Evolutionary conservation across 2,113 vertebrate species (phyloP), one percentile per base, ranked within the genome.

Genomic region (Camelus bactrianus): DNA sequence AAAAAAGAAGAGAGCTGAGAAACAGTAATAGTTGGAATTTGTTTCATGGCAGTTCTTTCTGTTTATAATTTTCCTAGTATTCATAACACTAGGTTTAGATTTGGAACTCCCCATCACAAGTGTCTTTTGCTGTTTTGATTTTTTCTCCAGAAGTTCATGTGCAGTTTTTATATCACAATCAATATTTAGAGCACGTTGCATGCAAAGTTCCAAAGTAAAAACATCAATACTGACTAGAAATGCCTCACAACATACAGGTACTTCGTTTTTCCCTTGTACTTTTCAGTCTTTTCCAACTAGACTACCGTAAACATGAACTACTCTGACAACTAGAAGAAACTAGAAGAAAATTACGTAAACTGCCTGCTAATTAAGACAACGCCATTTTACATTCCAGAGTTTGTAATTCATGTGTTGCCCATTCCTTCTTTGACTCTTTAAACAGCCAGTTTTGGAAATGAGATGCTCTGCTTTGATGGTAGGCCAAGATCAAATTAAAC

Each of bases 401-500:
- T 93, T 89, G 86, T 50, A 75, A 67, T 14, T 64, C 4, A 15
- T 17, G n/a, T 0, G 2, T 46, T 56, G 26, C 20, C 85, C 42
- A 22, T 26, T 50, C 28, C 54, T 58, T 73, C 72, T 60, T 92
- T 91, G 15, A 56, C 42, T 65, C 76, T 93, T 89, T 67, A 73
- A 75, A 65, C 73, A 87, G 77, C 35, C 76, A 69, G 88, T 73
- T 97, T 79, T 46, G 46, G 26, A 97, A 95, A 95, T 42, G 19
- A 91, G 84, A 91, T 3, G 19, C 48, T 94, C 69, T 79, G 20
- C 72, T 85, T 93, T 82, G 90, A 82, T 86, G 91, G 76, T 28
- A 85, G 94, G 32, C 72, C 79, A 35, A 32, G 81, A 96, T 83
- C 82, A 91, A 83, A 96, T 93, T 77, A 95, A 97, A 89, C 19